Base-by-base conservation (phyloP, 2,888 invertebrate genomes). In the Drosophila infuscata region DNA sequence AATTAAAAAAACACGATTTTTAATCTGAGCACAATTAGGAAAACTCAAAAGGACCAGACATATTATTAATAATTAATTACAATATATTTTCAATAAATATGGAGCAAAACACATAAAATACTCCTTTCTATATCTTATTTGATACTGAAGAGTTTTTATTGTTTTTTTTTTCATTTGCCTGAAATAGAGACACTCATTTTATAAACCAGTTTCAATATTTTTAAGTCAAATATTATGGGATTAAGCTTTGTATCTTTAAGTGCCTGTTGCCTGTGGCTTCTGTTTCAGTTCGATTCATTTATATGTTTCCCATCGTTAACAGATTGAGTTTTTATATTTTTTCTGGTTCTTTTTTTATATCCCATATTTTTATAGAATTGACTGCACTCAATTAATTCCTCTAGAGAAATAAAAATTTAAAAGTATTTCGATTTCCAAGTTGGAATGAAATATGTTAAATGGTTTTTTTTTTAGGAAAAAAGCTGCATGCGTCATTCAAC, bases 361-460 rank as follows among this genome's bases (percentile, higher is more conserved):
- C 6, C 11, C 33, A 49, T 56, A 36, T 36, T 58, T 58, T 58
- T 48, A 65, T 35, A 17, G 20, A 58, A 20, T 38, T 9, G 4
- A 29, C 59, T 60, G 29, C 36, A 48, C 32, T 65, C 17, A 30
- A 12, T 43, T 43, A 53, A 65, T 61, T 59, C 38, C 52, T 36
- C 11, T 4, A 17, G 38, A 12, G 38, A 29, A n/a, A 49, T 57
- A 52, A 43, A 36, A 51, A 4, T 41, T 29, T 7, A 3, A 32
- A 38, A n/a, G 38, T 32, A 30, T 36, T 52, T 60, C 15, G 38
- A 43, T 52, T 33, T 41, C 43, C 20, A 48, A 46, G 51, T 49
- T 33, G 25, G 35, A 0, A 51, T 5, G 52, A 35, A 53, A 62
- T 60, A 82, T 87, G 64, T 68, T 63, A 80, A 84, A 80, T 82